Percentiles rank a stretch among this genome's conserved stretches.
Evolutionary conservation across 2,888 invertebrate species (phyloP).

Genomic region (Atrina japonica): DNA sequence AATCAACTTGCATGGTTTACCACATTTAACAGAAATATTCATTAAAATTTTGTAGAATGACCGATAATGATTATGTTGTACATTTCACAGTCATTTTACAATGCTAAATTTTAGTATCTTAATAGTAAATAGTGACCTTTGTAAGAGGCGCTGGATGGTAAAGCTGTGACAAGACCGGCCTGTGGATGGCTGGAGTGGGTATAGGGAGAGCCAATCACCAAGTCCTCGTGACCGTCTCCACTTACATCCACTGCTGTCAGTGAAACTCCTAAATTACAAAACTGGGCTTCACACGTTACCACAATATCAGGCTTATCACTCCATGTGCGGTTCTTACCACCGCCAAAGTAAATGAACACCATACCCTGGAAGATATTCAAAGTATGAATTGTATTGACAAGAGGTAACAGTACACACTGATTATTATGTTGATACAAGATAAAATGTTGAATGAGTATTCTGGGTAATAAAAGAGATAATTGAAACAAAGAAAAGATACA

Average conservation of each 20-base stretch:
- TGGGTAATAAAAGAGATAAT: too few relatives aligned
- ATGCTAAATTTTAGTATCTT: too few relatives aligned
- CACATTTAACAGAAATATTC: too few relatives aligned
- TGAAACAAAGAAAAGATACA: too few relatives aligned
- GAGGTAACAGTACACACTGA: conserved; percentile 56
- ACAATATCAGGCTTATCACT: conserved; percentile 5
- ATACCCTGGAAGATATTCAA: conserved; percentile 53
- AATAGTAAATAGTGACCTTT: too few relatives aligned
- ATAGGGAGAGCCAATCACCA: conserved; percentile 75
- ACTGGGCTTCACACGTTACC: conserved; percentile 42
- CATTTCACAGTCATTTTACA: too few relatives aligned
- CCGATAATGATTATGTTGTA: too few relatives aligned
- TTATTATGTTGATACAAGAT: too few relatives aligned
- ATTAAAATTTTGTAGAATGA: too few relatives aligned
- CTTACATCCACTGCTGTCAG: conserved; percentile 71
- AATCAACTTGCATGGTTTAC: too few relatives aligned
- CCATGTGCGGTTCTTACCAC: conserved; percentile 14
- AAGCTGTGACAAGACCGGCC: conserved; percentile 67
- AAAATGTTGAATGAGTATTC: too few relatives aligned
- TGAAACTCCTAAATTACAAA: conserved; percentile 75
- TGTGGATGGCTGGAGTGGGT: conserved; percentile 62
- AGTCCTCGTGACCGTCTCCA: conserved; percentile 70
- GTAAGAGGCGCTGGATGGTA: conserved; percentile 45
- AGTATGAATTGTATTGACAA: too few relatives aligned
- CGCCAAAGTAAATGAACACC: conserved; percentile 60